Conservation (phyloP, 2,113 vertebrate species). For the Sapayoa aenigma region DNA sequence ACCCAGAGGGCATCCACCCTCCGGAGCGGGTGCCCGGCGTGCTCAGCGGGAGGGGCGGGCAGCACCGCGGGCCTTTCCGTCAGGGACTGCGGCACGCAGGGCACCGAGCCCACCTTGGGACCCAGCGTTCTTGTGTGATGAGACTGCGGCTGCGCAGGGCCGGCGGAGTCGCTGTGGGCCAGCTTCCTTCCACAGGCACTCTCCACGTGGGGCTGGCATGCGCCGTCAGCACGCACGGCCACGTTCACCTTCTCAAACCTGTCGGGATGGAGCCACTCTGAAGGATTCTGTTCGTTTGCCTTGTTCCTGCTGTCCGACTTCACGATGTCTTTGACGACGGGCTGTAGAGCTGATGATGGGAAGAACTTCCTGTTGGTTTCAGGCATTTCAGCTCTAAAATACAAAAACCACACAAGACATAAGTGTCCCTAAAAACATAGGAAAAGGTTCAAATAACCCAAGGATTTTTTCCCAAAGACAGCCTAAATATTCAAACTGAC, state of each 20-base stretch:
- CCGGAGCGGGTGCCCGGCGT: not conserved
- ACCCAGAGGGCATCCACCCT: conserved; percentile 21
- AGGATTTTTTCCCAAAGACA: not conserved
- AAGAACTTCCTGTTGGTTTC: conserved; percentile 50
- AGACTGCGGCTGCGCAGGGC: not conserved
- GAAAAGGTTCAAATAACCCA: not conserved
- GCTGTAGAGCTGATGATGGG: conserved; percentile 29
- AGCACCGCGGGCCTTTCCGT: not conserved
- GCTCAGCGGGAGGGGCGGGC: not conserved
- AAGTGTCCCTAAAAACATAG: not conserved
- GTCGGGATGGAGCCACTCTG: conserved; percentile 33
- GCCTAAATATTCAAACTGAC: not conserved
- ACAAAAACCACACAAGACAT: not conserved
- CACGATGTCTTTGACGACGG: conserved; percentile 27
- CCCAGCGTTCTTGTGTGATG: not conserved
- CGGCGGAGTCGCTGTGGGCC: not conserved
- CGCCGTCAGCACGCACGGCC: not conserved
- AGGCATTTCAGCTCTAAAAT: conserved; percentile 51
- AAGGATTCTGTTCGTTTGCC: not conserved
- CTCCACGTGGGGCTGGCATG: not conserved
- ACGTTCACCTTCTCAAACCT: conserved; percentile 20
- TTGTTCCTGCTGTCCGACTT: conserved; percentile 49
- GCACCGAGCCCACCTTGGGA: not conserved
- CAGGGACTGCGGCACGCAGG: not conserved
- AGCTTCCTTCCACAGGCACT: conserved; percentile 2